Evolutionary conservation across 2,888 invertebrate genomes (phyloP).

Genomic region (Lasiommata megera): DNA sequence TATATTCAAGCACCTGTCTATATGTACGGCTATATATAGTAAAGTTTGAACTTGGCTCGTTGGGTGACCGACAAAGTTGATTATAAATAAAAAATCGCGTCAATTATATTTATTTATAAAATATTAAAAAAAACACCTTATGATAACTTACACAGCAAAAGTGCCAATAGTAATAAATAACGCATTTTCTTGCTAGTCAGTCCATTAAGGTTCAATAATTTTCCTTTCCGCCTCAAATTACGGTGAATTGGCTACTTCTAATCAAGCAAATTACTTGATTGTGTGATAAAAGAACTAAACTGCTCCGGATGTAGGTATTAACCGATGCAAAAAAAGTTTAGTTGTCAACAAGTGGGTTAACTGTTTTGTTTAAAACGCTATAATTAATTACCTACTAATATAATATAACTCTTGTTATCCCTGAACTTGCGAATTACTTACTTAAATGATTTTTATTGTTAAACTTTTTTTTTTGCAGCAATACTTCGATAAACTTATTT

Average conservation of each 20-base stretch:
- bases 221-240: slow-evolving; percentile 43
- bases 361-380: too few relatives aligned
- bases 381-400: too few relatives aligned
- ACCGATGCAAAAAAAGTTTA: slow-evolving; percentile 23
- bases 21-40: too few relatives aligned
- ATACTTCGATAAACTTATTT: too few relatives aligned
- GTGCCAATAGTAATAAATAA: slow-evolving; percentile 59
- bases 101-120: too few relatives aligned
- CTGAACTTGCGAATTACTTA: too few relatives aligned
- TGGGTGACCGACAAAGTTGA: too few relatives aligned
- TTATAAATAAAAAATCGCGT: too few relatives aligned
- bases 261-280: slow-evolving; percentile 25
- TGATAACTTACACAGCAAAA: slow-evolving; percentile 63
- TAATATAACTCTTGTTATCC: not conserved
- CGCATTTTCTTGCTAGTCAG: slow-evolving; percentile 52
- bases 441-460: too few relatives aligned
- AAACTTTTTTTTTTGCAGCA: too few relatives aligned
- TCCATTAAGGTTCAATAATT: slow-evolving; percentile 32
- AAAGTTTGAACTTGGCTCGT: too few relatives aligned
- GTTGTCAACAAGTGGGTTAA: not conserved
- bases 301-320: slow-evolving; percentile 24
- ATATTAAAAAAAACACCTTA: not conserved
- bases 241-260: slow-evolving; percentile 31
- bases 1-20: too few relatives aligned
- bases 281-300: slow-evolving; percentile 32